phyloP scores from a whole-genome alignment of 2,888 invertebrate genomes.

The Eupithecia subumbrata region DNA sequence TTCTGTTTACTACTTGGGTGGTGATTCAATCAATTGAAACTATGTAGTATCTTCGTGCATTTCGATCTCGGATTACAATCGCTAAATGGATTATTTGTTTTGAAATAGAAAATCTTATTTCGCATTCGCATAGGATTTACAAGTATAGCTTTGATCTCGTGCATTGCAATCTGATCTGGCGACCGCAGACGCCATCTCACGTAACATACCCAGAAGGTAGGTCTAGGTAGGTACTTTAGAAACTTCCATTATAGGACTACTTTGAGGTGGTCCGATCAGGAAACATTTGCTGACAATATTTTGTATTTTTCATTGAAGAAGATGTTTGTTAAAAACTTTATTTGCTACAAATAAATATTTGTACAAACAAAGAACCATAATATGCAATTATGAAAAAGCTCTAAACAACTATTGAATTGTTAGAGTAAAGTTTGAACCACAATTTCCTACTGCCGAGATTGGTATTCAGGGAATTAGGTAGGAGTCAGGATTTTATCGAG shows the following conservation, averaged over 20 bases:
- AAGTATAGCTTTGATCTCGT: conserved; percentile 40
- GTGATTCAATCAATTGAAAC: background rate
- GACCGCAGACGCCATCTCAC: conserved; percentile 55
- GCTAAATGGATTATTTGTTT: background rate
- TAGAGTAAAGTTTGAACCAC: conserved; percentile 13
- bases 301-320: background rate
- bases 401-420: background rate
- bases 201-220: conserved; percentile 52
- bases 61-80: background rate
- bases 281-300: conserved; percentile 36
- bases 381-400: background rate
- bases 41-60: background rate
- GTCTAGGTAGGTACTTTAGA: background rate
- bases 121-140: conserved; percentile 21
- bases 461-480: conserved; percentile 29
- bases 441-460: conserved; percentile 29
- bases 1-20: background rate
- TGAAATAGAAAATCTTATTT: conserved; percentile 14
- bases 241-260: conserved; percentile 53
- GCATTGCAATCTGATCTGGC: conserved; percentile 53
- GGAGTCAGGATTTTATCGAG: conserved; percentile 30
- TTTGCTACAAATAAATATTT: background rate
- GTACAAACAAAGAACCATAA: background rate
- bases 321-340: background rate
- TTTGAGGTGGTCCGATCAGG: conserved; percentile 60